Percentiles rank a stretch among this genome's conserved stretches.
Evolutionary conservation across 2,113 vertebrate genomes (phyloP).

Genomic region (Motacilla tschutschensis): DNA sequence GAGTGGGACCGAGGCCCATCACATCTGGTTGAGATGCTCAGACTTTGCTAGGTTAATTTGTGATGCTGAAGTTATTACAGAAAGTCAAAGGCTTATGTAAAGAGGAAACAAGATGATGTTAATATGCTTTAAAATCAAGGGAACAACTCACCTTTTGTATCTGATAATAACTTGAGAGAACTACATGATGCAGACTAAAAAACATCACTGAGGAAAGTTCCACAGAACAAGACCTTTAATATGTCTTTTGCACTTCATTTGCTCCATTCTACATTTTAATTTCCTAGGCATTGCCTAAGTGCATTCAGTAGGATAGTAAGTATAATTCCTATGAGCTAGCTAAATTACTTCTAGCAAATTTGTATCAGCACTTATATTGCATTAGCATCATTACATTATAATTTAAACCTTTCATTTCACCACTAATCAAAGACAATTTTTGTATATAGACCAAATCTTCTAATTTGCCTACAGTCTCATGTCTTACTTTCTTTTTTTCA

Average conservation of each 20-base stretch:
- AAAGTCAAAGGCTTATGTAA: not conserved
- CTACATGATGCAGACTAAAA: not conserved
- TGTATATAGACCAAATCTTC: not conserved
- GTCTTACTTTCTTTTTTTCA: not conserved
- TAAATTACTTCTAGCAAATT: slow-evolving; percentile 29
- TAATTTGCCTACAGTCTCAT: not conserved
- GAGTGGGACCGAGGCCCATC: not conserved
- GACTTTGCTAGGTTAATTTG: not conserved
- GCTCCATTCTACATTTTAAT: not conserved
- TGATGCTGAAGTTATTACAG: not conserved
- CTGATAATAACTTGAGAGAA: not conserved
- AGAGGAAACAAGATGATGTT: not conserved
- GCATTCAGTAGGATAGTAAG: not conserved
- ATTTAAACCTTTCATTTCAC: slow-evolving; percentile 25
- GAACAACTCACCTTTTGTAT: not conserved
- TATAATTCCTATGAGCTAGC: not conserved
- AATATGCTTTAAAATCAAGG: not conserved
- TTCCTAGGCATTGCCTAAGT: not conserved
- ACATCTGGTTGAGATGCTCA: not conserved
- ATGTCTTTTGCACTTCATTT: slow-evolving; percentile 12
- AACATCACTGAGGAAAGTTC: not conserved
- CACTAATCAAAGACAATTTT: slow-evolving; percentile 14
- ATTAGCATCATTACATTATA: not conserved
- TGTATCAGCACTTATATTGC: not conserved
- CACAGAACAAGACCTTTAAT: not conserved